A percentile compares a stretch with the other conserved stretches of the same genome.
Evolutionary conservation across 1,140 invertebrate species (phyloP).

Genomic region (Drosophila sp.): DNA sequence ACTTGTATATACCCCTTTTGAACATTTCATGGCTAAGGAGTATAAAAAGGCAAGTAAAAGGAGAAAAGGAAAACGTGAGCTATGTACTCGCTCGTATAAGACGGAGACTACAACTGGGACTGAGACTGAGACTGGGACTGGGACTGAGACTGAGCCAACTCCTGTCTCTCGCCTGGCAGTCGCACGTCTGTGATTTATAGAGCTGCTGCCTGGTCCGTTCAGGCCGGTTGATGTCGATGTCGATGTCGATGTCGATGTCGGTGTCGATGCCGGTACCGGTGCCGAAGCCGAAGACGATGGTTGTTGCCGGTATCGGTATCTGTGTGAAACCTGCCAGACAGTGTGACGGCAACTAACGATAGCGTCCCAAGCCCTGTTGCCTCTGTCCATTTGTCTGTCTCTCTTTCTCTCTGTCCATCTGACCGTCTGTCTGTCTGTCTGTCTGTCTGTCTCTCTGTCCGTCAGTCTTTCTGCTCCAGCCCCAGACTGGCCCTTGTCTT

Average conservation of each 20-base stretch:
- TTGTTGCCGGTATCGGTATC: constrained; percentile 47
- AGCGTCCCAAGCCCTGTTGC: constrained; percentile 44
- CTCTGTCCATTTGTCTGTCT: constrained; percentile 25
- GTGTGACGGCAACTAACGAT: constrained; percentile 70
- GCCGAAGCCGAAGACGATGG: constrained; percentile 24
- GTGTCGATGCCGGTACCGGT: constrained; percentile 19
- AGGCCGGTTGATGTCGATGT: constrained; percentile 28
- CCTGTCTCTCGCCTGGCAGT: constrained; percentile 51
- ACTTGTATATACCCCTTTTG: not conserved
- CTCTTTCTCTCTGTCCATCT: constrained; percentile 1
- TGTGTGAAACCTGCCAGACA: constrained; percentile 81
- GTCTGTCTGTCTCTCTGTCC: constrained; percentile 13
- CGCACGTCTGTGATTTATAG: constrained; percentile 74
- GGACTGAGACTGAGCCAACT: constrained; percentile 47
- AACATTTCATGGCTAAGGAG: not conserved
- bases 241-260: constrained; percentile 17
- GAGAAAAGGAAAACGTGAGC: constrained; percentile 72
- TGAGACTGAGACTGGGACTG: constrained; percentile 6
- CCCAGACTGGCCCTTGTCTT: constrained; percentile 30
- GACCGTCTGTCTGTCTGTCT: constrained; percentile 13
- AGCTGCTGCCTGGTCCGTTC: constrained; percentile 50
- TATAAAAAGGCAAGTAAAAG: constrained; percentile 36
- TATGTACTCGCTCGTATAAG: constrained; percentile 51
- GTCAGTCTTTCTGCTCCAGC: constrained; percentile 10
- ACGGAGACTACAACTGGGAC: constrained; percentile 17